Percentiles rank a stretch among this genome's conserved stretches.
These are phyloP conservation scores for Morbakka virulenta DNA, from an alignment of 30 jellyfish, hydroid and myxozoan species.

Conservation along the genomic window DNA sequence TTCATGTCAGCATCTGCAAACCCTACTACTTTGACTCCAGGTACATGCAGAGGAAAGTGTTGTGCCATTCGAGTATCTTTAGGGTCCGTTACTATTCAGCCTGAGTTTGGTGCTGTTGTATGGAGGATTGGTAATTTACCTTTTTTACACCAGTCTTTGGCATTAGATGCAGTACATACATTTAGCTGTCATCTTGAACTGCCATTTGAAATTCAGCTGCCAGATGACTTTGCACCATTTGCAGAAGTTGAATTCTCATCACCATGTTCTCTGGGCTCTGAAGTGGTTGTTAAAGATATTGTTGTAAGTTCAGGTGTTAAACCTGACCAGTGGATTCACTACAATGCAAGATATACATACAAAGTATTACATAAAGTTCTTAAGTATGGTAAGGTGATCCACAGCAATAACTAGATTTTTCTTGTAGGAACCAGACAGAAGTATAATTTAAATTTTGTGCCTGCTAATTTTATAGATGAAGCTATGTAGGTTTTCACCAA, in stretches of 20 bases:
- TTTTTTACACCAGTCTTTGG: conserved; percentile 39
- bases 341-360: conserved; percentile 61
- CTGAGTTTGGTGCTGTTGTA: conserved; percentile 75
- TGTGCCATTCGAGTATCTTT: conserved; percentile 61
- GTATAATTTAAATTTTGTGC: no score
- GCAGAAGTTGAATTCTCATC: conserved; percentile 77
- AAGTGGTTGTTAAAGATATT: conserved; percentile 59
- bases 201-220: conserved; percentile 71
- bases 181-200: conserved; percentile 60
- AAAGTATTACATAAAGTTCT: conserved; percentile 40
- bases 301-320: conserved; percentile 47
- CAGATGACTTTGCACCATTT: conserved; percentile 52
- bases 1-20: conserved; percentile 46
- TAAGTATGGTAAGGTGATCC: conserved; percentile 10
- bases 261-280: conserved; percentile 72
- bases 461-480: no score
- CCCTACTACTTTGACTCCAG: conserved; percentile 43
- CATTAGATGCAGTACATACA: conserved; percentile 78
- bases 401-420: no score
- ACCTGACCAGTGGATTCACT: conserved; percentile 93
- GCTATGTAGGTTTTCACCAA: no score
- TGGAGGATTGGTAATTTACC: conserved; percentile 86
- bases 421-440: no score
- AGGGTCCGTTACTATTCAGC: conserved; percentile 80
- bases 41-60: conserved; percentile 44